Evolutionary conservation across 1,140 invertebrate genomes (phyloP).

Genomic region (Brachionus calyciflorus): DNA sequence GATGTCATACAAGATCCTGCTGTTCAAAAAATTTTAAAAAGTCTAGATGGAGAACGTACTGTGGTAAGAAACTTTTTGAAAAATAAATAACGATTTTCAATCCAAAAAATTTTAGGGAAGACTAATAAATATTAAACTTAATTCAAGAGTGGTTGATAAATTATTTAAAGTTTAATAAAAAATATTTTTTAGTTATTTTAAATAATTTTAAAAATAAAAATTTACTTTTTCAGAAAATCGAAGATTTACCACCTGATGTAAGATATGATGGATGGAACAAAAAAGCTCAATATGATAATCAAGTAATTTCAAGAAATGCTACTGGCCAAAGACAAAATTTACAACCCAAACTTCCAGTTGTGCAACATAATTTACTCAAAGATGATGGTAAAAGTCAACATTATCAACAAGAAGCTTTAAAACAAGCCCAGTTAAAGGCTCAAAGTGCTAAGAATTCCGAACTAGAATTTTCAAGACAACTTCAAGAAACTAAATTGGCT

Average conservation of each 20-base stretch:
- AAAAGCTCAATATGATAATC: slow-evolving; percentile 46
- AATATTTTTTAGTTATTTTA: not conserved
- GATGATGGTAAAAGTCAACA: slow-evolving; percentile 29
- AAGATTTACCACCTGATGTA: slow-evolving; percentile 38
- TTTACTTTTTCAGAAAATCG: not conserved
- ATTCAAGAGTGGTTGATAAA: too few relatives aligned
- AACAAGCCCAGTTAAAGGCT: slow-evolving; percentile 35
- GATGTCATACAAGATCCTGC: slow-evolving; percentile 44
- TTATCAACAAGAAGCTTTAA: slow-evolving; percentile 28
- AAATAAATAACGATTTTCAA: too few relatives aligned
- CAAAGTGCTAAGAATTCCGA: slow-evolving; percentile 24
- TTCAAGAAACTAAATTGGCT: slow-evolving; percentile 32
- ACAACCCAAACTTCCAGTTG: slow-evolving; percentile 30
- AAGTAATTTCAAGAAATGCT: not conserved
- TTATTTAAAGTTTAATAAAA: too few relatives aligned
- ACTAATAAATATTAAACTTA: too few relatives aligned
- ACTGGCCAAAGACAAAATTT: slow-evolving; percentile 21
- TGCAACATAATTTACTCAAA: slow-evolving; percentile 28
- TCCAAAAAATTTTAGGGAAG: too few relatives aligned
- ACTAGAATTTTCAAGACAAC: slow-evolving; percentile 36
- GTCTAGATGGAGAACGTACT: slow-evolving; percentile 42
- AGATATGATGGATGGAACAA: slow-evolving; percentile 44
- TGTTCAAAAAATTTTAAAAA: slow-evolving; percentile 36
- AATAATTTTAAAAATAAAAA: not conserved
- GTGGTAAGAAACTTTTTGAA: not conserved